A percentile compares a stretch with the other conserved stretches of the same genome.
phyloP scores from a whole-genome alignment of 2,113 vertebrate genomes.

The Pachycephala philippinensis region DNA sequence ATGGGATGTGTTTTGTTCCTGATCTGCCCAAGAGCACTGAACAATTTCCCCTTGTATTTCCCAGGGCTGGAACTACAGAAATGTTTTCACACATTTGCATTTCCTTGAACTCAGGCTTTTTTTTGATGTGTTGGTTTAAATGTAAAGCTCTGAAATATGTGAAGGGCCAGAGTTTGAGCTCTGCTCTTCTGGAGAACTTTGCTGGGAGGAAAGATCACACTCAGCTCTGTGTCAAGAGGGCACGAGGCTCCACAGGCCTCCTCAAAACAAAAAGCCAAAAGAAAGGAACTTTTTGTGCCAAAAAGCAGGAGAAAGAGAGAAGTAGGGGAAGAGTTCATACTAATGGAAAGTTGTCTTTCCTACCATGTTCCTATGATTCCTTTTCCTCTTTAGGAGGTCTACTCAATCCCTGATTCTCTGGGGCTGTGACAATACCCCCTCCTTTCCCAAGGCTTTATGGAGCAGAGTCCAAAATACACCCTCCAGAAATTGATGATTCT shows the following conservation, averaged over 20 bases:
- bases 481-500: not conserved
- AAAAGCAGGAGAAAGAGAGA: not conserved
- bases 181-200: not conserved
- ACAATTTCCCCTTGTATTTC: not conserved
- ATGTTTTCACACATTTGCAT: not conserved
- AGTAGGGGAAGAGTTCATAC: accelerated
- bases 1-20: not conserved
- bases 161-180: not conserved
- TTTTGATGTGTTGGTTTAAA: not conserved
- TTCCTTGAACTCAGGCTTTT: not conserved
- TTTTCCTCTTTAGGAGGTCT: not conserved
- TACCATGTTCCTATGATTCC: not conserved
- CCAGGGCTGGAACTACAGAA: not conserved
- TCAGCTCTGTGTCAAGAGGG: not conserved
- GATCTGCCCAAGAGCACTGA: not conserved
- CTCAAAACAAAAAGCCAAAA: not conserved
- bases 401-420: not conserved
- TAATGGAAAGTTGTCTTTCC: not conserved
- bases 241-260: not conserved
- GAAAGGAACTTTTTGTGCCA: not conserved
- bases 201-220: not conserved
- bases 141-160: not conserved
- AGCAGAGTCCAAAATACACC: not conserved
- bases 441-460: not conserved
- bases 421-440: not conserved